Evolutionary conservation across 2,797 vertebrate genomes (phyloP), one percentile per base, ranked within the genome.

Genomic region (Allobates femoralis): DNA sequence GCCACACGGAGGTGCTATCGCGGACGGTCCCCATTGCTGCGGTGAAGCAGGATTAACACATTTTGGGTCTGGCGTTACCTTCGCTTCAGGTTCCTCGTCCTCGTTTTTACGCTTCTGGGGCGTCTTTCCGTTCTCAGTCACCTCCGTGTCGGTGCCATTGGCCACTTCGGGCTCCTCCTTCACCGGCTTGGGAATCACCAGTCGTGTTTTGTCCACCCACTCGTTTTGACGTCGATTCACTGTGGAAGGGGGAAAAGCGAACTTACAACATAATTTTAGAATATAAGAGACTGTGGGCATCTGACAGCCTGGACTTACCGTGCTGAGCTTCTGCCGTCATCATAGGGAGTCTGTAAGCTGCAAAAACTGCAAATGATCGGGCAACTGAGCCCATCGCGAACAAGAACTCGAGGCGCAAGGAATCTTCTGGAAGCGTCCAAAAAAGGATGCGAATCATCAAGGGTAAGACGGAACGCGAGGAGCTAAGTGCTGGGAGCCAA

Each of bases 161-260:
- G 21, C 32, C 58, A 69, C 66, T 0, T 88, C 71, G 1, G 71
- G 78, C 18, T 67, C 86, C 3, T 84, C 86, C 37, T 88, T 85
- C 5, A 23, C 32, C 0, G 73, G 58, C 58, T 86, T 86, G 73
- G 85, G 18, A 51, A 85, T 56, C 76, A 85, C 78, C 87, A 88
- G 30, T 0, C 87, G 78, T 5, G 87, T 81, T 81, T 88, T 88
- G 78, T 88, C 87, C 18, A 88, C 87, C 87, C 87, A 88, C 26
- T 88, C 87, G 12, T 88, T 88, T 81, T 88, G 87, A 18, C 83
- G 87, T 15, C 83, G 78, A 64, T 81, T 85, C 87, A 88, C 87
- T 88, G 87, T 28, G 79, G 32, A 85, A 55, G 75, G n/a, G 60
- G 81, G 41, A 85, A n/a, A 74, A 85, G 37, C 37, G 32, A 88